phyloP scores from a whole-genome alignment of 2,113 vertebrate species.

The Pachyramphus minor region DNA sequence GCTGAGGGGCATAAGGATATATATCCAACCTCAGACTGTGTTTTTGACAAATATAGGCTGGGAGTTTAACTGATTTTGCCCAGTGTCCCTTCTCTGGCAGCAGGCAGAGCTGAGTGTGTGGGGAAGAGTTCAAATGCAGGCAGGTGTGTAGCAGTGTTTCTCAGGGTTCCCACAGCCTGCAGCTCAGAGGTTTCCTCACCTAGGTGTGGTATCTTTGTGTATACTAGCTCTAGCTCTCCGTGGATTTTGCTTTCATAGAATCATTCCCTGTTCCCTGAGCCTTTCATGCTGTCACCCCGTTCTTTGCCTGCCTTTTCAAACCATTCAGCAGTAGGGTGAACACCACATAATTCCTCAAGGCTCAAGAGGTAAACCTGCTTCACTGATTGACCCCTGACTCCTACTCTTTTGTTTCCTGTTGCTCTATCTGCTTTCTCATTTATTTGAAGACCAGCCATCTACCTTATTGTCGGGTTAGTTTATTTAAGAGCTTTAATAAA shows the following conservation, averaged over 20 bases:
- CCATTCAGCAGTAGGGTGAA: background rate
- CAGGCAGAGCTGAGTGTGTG: background rate
- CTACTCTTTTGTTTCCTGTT: background rate
- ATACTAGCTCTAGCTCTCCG: background rate
- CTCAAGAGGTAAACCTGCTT: background rate
- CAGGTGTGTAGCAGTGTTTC: background rate
- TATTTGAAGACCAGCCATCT: background rate
- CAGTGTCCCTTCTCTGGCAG: accelerated
- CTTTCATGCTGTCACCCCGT: accelerated
- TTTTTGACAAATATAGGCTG: background rate
- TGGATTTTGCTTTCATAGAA: background rate
- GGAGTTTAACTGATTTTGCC: background rate
- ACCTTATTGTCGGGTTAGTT: background rate
- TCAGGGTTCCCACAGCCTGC: background rate
- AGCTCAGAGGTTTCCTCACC: background rate
- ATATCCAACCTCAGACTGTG: background rate
- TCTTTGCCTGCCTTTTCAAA: background rate
- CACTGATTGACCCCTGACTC: background rate
- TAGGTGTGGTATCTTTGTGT: background rate
- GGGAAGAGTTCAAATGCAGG: background rate
- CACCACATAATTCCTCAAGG: background rate
- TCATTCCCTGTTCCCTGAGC: background rate
- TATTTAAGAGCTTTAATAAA: background rate
- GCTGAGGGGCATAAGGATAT: background rate
- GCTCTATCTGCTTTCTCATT: background rate